A percentile compares a stretch with the other conserved stretches of the same genome.
Conservation (phyloP, 2,888 invertebrate species). For the Oscheius sp. region DNA sequence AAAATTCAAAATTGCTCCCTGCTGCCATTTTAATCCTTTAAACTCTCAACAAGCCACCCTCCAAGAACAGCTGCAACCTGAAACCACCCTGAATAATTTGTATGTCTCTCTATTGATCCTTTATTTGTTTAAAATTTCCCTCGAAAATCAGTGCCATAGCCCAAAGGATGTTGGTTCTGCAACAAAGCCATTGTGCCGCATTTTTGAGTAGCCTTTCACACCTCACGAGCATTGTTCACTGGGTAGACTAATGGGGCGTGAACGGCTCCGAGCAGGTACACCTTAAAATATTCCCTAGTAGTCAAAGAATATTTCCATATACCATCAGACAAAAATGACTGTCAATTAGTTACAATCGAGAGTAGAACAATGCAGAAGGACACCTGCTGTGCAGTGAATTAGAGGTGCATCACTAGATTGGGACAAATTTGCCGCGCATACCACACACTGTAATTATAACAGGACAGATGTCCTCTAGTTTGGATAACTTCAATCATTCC, state of each 20-base stretch:
- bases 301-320: neutral
- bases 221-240: conserved; percentile 31
- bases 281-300: neutral
- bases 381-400: conserved; percentile 33
- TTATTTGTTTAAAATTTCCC: conserved; percentile 1
- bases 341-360: conserved; percentile 30
- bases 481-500: conserved; percentile 6
- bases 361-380: conserved; percentile 26
- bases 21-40: conserved; percentile 4
- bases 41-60: neutral
- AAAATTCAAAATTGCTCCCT: conserved; percentile 13
- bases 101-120: neutral
- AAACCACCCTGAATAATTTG: conserved; percentile 12
- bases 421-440: conserved; percentile 33
- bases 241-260: conserved; percentile 30
- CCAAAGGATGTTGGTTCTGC: conserved; percentile 23
- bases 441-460: conserved; percentile 32
- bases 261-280: conserved; percentile 16
- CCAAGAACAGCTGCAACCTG: conserved; percentile 29
- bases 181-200: conserved; percentile 34
- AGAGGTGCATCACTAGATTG: conserved; percentile 30
- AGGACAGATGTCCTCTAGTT: conserved; percentile 20
- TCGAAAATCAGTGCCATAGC: neutral
- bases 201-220: conserved; percentile 39
- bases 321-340: conserved; percentile 1